Evolutionary conservation across 1,140 invertebrate species (phyloP), one percentile per base, ranked within the genome.

Genomic region (Aphis gossypii): DNA sequence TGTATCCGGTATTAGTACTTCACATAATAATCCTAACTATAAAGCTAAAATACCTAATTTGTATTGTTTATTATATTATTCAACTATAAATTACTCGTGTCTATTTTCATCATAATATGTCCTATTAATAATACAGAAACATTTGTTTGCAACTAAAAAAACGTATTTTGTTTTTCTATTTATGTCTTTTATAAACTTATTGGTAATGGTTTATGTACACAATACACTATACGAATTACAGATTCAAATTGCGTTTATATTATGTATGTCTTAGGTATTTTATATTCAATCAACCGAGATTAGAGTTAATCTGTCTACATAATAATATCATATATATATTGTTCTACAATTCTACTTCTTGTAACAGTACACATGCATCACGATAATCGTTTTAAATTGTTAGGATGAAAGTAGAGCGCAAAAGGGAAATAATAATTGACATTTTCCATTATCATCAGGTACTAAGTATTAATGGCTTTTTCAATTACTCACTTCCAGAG

Each of bases 401-500:
- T 11, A 11, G 11, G 60, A 76, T n/a, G n/a, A 76, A 76, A 41
- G 38, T 46, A 86, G 83, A 46, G 23, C 8, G 41, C 38, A 41
- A 30, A 46, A 44, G 38, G 41, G 21, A 86, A 86, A 83, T 83
- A 41, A 86, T 44, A 86, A 86, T 86, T 44, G 38, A 86, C 83
- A 23, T 86, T 86, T 86, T 86, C 41, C 83, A 86, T 86, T 86
- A 86, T 86, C 83, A 76, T 76, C 60, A 76, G 60, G 60, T 76
- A 76, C 60, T n/a, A 76, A 76, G 60, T 76, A 76, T 68, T 76
- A 76, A 76, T 76, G 60, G 60, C 60, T 76, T 76, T 76, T 76
- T 76, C 30, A 76, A 76, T 76, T 76, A 76, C 60, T 76, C 30
- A 76, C 60, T 35, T 76, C 30, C 14, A 60, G 30, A 9, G 56